phyloP scores from a whole-genome alignment of 2,113 vertebrate genomes.

The Furnarius figulus region DNA sequence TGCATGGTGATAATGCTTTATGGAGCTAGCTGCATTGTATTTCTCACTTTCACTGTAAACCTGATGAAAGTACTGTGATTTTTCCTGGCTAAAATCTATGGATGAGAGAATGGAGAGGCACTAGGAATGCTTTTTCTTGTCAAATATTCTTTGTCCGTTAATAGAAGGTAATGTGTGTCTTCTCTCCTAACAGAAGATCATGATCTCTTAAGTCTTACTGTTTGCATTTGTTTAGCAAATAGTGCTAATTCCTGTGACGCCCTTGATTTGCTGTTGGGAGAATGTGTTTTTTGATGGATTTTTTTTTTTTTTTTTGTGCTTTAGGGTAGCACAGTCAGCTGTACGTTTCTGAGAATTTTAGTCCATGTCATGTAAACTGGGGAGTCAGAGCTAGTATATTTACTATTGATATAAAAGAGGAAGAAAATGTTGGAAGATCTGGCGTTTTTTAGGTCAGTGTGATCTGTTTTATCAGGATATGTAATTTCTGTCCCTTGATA shows the following conservation, averaged over 20 bases:
- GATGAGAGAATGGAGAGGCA: not conserved
- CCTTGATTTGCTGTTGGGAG: not conserved
- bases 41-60: constrained; percentile 46
- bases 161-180: not conserved
- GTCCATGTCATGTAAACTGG: not conserved
- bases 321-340: not conserved
- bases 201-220: not conserved
- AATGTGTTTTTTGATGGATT: not conserved
- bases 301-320: not conserved
- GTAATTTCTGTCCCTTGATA: not conserved
- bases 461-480: not conserved
- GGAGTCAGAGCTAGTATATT: not conserved
- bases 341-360: not conserved
- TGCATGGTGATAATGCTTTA: not conserved
- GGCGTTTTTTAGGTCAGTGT: not conserved
- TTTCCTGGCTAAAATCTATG: not conserved
- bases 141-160: not conserved
- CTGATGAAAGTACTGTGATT: constrained; percentile 6
- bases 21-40: constrained; percentile 4
- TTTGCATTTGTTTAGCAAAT: not conserved
- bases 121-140: not conserved
- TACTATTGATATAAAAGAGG: not conserved
- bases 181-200: not conserved
- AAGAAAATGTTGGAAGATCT: not conserved
- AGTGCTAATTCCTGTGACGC: not conserved